phyloP scores from a whole-genome alignment of 2,888 invertebrate species.

The Leptinotarsa peninsularis region DNA sequence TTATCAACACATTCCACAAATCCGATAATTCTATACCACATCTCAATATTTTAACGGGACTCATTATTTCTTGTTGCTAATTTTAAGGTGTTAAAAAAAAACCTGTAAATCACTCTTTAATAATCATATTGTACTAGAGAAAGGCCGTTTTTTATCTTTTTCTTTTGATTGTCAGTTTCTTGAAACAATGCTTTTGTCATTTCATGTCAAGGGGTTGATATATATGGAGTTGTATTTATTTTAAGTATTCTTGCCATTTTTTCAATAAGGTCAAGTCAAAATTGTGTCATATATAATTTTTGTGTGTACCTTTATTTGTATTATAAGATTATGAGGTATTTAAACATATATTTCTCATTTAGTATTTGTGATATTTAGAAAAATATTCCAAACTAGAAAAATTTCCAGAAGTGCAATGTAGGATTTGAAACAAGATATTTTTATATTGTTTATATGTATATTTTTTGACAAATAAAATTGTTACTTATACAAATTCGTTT shows the following conservation, averaged over 20 bases:
- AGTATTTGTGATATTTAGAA: conserved; percentile 34
- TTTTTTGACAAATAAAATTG: conserved; percentile 42
- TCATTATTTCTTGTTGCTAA: too few relatives aligned
- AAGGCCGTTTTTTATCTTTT: too few relatives aligned
- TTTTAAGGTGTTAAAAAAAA: too few relatives aligned
- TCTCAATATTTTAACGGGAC: too few relatives aligned
- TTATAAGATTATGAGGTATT: neutral
- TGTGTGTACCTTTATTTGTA: conserved; percentile 13
- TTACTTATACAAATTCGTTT: conserved; percentile 26
- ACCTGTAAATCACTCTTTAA: too few relatives aligned
- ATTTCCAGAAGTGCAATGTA: conserved; percentile 41
- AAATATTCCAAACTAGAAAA: conserved; percentile 26
- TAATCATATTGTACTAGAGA: too few relatives aligned
- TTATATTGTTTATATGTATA: conserved; percentile 41
- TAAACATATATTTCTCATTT: neutral
- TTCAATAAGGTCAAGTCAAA: neutral
- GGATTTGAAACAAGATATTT: conserved; percentile 37
- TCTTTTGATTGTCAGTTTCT: neutral
- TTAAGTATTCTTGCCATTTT: conserved; percentile 22
- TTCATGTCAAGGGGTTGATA: neutral
- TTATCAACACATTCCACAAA: too few relatives aligned
- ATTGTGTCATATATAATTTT: conserved; percentile 23
- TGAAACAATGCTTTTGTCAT: neutral
- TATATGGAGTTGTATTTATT: neutral
- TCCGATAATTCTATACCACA: too few relatives aligned